Evolutionary conservation across 2,797 vertebrate genomes (phyloP), one percentile per base, ranked within the genome.

Genomic region (Bovichtus diacanthus): DNA sequence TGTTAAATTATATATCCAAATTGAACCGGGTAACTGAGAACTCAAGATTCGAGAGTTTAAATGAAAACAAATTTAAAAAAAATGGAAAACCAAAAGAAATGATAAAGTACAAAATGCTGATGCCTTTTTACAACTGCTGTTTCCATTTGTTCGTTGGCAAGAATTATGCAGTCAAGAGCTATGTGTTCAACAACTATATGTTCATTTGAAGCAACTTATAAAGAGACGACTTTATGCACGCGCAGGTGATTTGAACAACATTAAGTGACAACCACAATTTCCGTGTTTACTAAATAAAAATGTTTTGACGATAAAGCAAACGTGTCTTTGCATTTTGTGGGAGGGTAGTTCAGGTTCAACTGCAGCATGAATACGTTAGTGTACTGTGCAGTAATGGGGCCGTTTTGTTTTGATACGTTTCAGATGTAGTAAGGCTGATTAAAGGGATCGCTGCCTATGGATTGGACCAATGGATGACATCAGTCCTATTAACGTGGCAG

Each of bases 381-480:
- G 43, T 36, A 44, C 56, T 62, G 49, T 50, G 53, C 49, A 43
- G 60, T 60, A 66, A 71, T 6, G n/a, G n/a, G n/a, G n/a, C n/a
- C n/a, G n/a, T n/a, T n/a, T n/a, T n/a, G n/a, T n/a, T n/a, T n/a
- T n/a, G n/a, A n/a, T n/a, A n/a, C n/a, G n/a, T n/a, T n/a, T n/a
- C n/a, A n/a, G n/a, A n/a, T n/a, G n/a, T n/a, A n/a, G n/a, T n/a
- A n/a, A n/a, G n/a, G n/a, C n/a, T n/a, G n/a, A n/a, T 34, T 31
- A 34, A 34, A 34, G 34, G 31, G 9, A 34, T 34, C 34, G 31
- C 31, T 34, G 31, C 8, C 6, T 9, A 31, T 34, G 31, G 31
- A 31, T 34, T 8, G 8, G 31, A 7, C 31, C 8, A 34, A 34
- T 34, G 34, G 8, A 34, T 34, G 31, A 34, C 31, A 34, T 8